Conservation (phyloP, 1,140 invertebrate genomes). For the Ceratosolen fusciceps region DNA sequence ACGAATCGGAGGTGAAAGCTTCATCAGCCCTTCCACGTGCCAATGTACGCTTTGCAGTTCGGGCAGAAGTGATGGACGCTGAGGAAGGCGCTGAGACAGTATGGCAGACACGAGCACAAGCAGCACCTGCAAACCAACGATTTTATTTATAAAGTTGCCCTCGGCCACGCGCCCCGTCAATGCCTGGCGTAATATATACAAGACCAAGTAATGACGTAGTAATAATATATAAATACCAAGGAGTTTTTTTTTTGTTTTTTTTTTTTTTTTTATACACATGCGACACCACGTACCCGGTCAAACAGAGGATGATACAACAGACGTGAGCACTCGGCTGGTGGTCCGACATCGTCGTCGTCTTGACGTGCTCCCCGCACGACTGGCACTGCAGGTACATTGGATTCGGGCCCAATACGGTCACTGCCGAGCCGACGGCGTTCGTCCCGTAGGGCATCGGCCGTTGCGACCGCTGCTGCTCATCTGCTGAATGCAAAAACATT, state of each 20-base stretch:
- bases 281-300: constrained; percentile 65
- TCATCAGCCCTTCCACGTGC: constrained; percentile 69
- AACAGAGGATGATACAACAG: constrained; percentile 67
- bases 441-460: no score
- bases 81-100: constrained; percentile 71
- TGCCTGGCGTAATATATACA: no score
- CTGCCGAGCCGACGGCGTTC: no score
- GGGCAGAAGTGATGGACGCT: constrained; percentile 71
- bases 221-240: no score
- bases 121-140: constrained; percentile 63
- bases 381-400: constrained; percentile 66
- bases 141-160: no score
- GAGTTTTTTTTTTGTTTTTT: no score
- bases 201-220: no score
- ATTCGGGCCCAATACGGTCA: constrained; percentile 50
- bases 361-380: constrained; percentile 64
- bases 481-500: no score
- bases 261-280: no score
- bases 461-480: no score
- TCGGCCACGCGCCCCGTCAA: no score
- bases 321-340: constrained; percentile 67
- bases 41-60: constrained; percentile 70
- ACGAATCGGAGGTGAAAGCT: neutral
- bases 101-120: constrained; percentile 71
- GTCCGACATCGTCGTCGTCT: constrained; percentile 67